A percentile compares a stretch with the other conserved stretches of the same genome.
Conservation (phyloP, 2,113 vertebrate species). For the Labeo catla region DNA sequence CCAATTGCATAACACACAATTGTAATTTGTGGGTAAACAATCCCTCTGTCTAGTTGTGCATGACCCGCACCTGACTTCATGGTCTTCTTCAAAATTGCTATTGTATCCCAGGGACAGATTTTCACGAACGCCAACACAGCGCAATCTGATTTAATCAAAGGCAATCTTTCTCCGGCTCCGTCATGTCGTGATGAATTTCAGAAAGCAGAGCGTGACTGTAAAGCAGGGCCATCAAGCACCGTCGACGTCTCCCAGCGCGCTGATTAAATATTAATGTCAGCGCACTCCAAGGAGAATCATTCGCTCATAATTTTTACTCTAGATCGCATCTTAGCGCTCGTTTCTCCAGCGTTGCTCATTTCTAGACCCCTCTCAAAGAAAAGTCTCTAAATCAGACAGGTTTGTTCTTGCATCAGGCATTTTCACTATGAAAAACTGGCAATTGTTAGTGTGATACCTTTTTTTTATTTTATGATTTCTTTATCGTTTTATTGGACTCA, state of each 20-base stretch:
- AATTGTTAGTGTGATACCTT: neutral
- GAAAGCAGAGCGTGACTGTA: neutral
- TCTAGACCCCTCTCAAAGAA: neutral
- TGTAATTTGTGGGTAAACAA: neutral
- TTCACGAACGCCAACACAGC: neutral
- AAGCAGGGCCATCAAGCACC: slow-evolving; percentile 16
- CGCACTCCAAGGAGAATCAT: slow-evolving; percentile 24
- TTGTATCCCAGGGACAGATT: neutral
- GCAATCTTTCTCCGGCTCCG: neutral
- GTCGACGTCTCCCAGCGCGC: neutral
- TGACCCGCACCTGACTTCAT: neutral
- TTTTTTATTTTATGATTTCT: neutral
- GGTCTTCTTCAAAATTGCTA: neutral
- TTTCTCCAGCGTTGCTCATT: neutral
- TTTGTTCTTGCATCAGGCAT: neutral
- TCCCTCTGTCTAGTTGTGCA: neutral
- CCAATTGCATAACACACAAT: neutral
- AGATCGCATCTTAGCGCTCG: neutral
- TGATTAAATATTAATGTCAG: slow-evolving; percentile 33
- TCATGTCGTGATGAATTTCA: neutral
- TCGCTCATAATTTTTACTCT: slow-evolving; percentile 2
- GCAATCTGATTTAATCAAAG: neutral
- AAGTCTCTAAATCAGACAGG: neutral
- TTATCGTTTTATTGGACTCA: neutral
- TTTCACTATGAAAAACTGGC: neutral